Evolutionary conservation across 2,888 invertebrate species (phyloP).

Genomic region (Dimorphilus gyrociliatus): DNA sequence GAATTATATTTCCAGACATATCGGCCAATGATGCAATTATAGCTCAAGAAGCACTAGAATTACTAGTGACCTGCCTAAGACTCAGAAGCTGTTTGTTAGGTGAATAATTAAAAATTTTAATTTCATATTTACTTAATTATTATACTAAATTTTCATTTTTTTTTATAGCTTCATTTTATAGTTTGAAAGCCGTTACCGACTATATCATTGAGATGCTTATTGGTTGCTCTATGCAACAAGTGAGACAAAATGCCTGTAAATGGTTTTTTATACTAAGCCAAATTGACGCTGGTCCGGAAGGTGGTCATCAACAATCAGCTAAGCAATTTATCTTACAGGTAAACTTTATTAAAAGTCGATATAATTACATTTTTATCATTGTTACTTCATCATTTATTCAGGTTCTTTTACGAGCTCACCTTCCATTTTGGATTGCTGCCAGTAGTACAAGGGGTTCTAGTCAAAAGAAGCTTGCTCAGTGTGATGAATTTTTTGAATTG

Average conservation of each 20-base stretch:
- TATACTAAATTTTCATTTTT: slow-evolving; percentile 4
- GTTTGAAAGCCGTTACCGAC: slow-evolving; percentile 36
- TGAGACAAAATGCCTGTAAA: slow-evolving; percentile 35
- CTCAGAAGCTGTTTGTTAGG: slow-evolving; percentile 35
- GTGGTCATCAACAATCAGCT: slow-evolving; percentile 17
- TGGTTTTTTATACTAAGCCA: slow-evolving; percentile 36
- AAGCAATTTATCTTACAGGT: slow-evolving; percentile 31
- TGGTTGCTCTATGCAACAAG: slow-evolving; percentile 33
- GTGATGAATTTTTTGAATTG: too few relatives aligned
- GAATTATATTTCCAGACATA: too few relatives aligned
- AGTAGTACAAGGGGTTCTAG: slow-evolving; percentile 36
- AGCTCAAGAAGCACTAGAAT: slow-evolving; percentile 38
- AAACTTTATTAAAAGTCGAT: too few relatives aligned
- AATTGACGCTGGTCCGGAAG: slow-evolving; percentile 14
- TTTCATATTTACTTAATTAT: too few relatives aligned
- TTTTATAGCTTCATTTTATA: slow-evolving; percentile 35
- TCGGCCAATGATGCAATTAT: slow-evolving; percentile 36
- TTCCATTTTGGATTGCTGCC: slow-evolving; percentile 41
- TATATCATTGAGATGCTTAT: slow-evolving; percentile 41
- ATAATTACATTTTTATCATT: slow-evolving; percentile 2
- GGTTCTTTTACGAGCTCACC: slow-evolving; percentile 37
- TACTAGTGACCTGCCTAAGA: slow-evolving; percentile 38
- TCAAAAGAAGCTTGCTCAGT: slow-evolving; percentile 30
- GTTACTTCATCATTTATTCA: slow-evolving; percentile 10
- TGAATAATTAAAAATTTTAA: too few relatives aligned